These are phyloP conservation scores for Mastigias papua DNA, from an alignment of 30 jellyfish, hydroid and myxozoan genomes.

Conservation along the genomic window DNA sequence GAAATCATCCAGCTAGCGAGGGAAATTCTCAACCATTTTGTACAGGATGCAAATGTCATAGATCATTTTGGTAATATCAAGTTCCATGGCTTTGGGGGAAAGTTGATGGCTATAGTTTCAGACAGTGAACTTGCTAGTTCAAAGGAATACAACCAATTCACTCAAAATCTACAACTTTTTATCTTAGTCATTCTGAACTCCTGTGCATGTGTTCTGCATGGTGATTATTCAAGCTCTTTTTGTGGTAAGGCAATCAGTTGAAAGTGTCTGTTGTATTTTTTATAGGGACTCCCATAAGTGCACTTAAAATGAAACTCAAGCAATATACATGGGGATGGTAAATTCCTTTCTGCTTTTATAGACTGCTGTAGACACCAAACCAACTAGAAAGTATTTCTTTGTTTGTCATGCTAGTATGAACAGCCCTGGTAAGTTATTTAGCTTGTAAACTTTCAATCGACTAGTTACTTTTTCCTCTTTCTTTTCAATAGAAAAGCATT, in stretches of 20 bases:
- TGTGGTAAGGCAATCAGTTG: neutral
- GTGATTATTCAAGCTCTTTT: neutral
- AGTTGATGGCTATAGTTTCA: neutral
- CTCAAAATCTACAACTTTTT: slow-evolving; percentile 2
- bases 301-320: too few species aligned
- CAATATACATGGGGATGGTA: too few species aligned
- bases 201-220: neutral
- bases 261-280: too few species aligned
- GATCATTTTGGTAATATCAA: neutral
- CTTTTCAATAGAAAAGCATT: too few species aligned
- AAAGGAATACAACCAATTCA: neutral
- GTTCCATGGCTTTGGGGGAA: slow-evolving; percentile 51
- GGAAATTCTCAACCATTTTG: neutral
- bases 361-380: too few species aligned
- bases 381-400: too few species aligned
- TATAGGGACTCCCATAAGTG: too few species aligned
- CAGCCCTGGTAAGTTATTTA: too few species aligned
- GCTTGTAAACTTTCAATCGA: too few species aligned
- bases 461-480: too few species aligned
- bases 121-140: neutral
- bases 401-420: too few species aligned
- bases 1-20: neutral
- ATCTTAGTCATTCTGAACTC: slow-evolving; percentile 10
- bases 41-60: neutral
- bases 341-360: too few species aligned